Evolutionary conservation across 2,797 vertebrate genomes (phyloP), one percentile per base, ranked within the genome.

Genomic region (Fundulus diaphanus): DNA sequence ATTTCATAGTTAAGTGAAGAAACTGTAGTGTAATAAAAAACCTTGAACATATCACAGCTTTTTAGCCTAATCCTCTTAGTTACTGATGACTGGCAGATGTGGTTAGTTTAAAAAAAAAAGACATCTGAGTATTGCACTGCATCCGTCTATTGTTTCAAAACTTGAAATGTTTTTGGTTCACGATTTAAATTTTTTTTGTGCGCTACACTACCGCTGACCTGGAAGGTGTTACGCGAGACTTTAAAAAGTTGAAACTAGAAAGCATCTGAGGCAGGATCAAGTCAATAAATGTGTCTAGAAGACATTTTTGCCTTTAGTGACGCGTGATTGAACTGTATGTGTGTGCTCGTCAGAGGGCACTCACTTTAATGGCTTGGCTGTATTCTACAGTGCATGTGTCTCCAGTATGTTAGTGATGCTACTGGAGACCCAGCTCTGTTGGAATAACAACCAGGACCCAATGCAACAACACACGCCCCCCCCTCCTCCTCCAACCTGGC

Each of bases 321-420:
- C 59, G 22, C 4, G 5, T 37, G 59, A 29, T 1, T 51, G 72
- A 35, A 68, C 9, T 37, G 63, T 51, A 52, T 70, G 61, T 77
- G n/a, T 57, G 37, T 51, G 7, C 56, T 33, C 29, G 20, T 56
- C 51, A 48, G 15, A 46, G 74, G 80, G 83, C 84, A 67, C 20
- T 46, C 2, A 37, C 82, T 85, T 66, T 71, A 67, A 84, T 88
- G 97, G 96, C 94, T 91, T 96, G 96, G 96, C 93, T 97, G 97
- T 97, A 98, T 96, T 99, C 97, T 99, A 99, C 97, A 99, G 97
- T 99, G 97, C 97, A 98, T 97, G 97, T 99, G 97, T 99, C 97
- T 99, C 97, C 97, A 99, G 97, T 97, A 91, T 93, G 96, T 96
- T 95, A 95, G 92, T 97, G 87, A 94, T 81, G 94, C 91, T 94